Evolutionary conservation across 1,140 invertebrate species (phyloP).

Genomic region (Octopus sinensis): DNA sequence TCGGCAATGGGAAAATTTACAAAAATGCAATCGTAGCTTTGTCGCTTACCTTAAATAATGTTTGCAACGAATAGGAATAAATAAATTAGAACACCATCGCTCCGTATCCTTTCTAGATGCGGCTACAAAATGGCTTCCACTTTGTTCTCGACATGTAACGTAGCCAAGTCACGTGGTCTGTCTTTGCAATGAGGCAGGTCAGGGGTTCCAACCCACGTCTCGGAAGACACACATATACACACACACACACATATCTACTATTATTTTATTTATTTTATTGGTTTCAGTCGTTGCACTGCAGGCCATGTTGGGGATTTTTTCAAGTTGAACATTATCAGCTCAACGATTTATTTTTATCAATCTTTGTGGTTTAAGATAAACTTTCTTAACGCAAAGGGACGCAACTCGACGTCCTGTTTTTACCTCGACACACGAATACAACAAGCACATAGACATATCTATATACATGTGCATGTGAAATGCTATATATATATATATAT

Average conservation of each 20-base stretch:
- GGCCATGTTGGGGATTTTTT: too few species aligned
- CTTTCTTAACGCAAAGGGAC: too few species aligned
- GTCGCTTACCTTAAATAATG: neutral
- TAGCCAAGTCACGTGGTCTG: neutral
- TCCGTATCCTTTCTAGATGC: slow-evolving; percentile 10
- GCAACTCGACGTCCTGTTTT: neutral
- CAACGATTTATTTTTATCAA: too few species aligned
- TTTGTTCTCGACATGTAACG: slow-evolving; percentile 11
- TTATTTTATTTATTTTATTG: too few species aligned
- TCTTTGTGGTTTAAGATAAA: too few species aligned
- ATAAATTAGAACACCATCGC: neutral
- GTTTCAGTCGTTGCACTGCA: too few species aligned
- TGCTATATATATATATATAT: neutral
- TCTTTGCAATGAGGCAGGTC: neutral
- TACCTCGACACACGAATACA: neutral
- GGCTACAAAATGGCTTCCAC: slow-evolving; percentile 12
- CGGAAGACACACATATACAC: too few species aligned
- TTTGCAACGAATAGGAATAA: neutral
- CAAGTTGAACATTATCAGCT: too few species aligned
- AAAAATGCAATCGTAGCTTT: neutral
- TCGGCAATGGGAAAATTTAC: neutral
- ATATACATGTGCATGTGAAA: neutral
- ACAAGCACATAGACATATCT: neutral
- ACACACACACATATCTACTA: too few species aligned
- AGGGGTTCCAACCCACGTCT: too few species aligned